phyloP scores from a whole-genome alignment of 2,888 invertebrate genomes.

The Melinaea marsaeus region DNA sequence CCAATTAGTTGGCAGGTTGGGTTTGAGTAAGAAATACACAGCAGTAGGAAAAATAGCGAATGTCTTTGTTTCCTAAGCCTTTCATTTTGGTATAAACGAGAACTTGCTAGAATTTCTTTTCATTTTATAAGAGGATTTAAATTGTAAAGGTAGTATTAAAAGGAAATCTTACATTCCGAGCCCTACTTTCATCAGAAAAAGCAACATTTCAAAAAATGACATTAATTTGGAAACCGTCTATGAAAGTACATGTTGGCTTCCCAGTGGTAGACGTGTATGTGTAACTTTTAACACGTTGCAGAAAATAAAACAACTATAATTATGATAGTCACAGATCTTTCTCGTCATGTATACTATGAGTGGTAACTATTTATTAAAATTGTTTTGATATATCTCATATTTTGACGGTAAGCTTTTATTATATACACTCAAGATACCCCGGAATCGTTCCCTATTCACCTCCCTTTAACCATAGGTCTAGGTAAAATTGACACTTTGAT shows the following conservation, averaged over 20 bases:
- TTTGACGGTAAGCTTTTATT: no score
- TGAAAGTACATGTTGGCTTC: no score
- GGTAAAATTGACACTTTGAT: conserved; percentile 42
- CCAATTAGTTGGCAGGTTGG: conserved; percentile 21
- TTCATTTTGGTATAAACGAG: conserved; percentile 5
- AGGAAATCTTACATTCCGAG: conserved; percentile 1
- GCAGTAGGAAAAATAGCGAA: conserved; percentile 10
- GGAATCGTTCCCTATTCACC: not conserved
- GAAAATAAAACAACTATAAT: no score
- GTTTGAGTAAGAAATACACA: conserved; percentile 14
- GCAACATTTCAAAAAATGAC: not conserved
- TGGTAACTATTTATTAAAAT: no score
- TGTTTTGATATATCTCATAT: no score
- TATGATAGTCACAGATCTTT: no score
- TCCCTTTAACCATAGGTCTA: conserved; percentile 17
- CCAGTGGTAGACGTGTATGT: no score
- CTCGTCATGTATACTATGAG: no score
- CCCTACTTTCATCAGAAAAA: conserved; percentile 1
- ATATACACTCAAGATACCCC: no score
- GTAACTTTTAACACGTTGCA: no score
- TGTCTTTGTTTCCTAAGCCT: conserved; percentile 11
- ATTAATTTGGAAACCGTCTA: not conserved
- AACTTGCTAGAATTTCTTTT: conserved; percentile 7
- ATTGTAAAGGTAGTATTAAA: conserved; percentile 6
- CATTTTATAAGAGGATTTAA: conserved; percentile 7